phyloP scores from a whole-genome alignment of 1,140 invertebrate genomes.

The Ceratina calcarata region DNA sequence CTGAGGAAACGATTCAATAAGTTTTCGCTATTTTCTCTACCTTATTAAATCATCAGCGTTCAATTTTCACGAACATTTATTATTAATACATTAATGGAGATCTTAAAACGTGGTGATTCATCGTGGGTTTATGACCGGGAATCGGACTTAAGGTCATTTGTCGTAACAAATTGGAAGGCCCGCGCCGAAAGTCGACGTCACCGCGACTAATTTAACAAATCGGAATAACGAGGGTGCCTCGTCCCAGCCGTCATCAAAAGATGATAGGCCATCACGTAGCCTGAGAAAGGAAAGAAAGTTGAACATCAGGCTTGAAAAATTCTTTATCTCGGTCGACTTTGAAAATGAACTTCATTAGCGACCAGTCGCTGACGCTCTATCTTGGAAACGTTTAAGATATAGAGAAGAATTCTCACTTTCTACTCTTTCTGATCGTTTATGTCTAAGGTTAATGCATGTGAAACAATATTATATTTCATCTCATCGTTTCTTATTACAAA shows the following conservation, averaged over 20 bases:
- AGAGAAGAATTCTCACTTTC: too few species aligned
- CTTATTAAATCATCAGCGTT: too few species aligned
- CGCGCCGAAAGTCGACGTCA: slow-evolving; percentile 4
- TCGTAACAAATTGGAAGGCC: not conserved
- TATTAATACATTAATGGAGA: too few species aligned
- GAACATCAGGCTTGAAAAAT: slow-evolving; percentile 34
- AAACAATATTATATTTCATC: too few species aligned
- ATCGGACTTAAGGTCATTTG: not conserved
- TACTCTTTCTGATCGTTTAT: too few species aligned
- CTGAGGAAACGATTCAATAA: too few species aligned
- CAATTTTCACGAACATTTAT: too few species aligned
- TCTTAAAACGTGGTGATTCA: not conserved
- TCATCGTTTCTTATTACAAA: too few species aligned
- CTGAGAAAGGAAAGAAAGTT: slow-evolving; percentile 17
- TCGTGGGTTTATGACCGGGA: not conserved
- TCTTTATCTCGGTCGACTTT: slow-evolving; percentile 32
- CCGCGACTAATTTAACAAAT: slow-evolving; percentile 33
- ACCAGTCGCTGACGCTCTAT: slow-evolving; percentile 26
- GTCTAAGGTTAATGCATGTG: too few species aligned
- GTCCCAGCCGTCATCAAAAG: slow-evolving; percentile 2
- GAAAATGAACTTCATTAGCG: slow-evolving; percentile 54
- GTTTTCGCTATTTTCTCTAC: not conserved
- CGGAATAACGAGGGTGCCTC: slow-evolving; percentile 15
- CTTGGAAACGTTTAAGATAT: not conserved
- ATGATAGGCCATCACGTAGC: slow-evolving; percentile 30